Evolutionary conservation across 2,113 vertebrate genomes (phyloP).

Genomic region (Actenoides lindsayi): DNA sequence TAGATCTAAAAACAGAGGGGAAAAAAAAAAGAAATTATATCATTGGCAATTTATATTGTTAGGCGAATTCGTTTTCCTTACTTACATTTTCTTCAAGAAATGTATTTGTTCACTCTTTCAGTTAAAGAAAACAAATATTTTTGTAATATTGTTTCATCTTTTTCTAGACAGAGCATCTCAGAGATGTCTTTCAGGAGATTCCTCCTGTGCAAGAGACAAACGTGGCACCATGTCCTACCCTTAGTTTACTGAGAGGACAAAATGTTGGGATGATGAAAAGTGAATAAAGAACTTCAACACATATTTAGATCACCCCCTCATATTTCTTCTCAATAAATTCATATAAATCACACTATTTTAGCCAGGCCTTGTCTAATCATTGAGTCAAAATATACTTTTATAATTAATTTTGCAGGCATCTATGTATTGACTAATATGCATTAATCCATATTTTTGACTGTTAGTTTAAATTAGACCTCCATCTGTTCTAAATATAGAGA

Average conservation of each 20-base stretch:
- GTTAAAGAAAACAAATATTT: too few species aligned
- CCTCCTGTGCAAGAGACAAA: neutral
- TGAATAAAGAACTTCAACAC: neutral
- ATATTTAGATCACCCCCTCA: neutral
- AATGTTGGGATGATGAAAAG: neutral
- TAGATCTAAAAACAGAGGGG: neutral
- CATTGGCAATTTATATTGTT: neutral
- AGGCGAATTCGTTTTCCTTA: neutral
- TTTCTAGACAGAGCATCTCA: neutral
- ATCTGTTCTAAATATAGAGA: neutral
- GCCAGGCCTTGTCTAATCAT: neutral
- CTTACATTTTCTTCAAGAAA: neutral
- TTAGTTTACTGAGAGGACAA: neutral
- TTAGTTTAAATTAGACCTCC: neutral
- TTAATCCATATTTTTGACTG: neutral
- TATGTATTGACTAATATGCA: neutral
- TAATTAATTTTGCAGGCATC: neutral
- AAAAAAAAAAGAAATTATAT: neutral
- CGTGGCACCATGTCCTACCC: neutral
- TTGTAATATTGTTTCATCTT: neutral
- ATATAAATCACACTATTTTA: neutral
- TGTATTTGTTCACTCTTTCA: neutral
- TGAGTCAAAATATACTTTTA: neutral
- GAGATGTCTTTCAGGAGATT: neutral
- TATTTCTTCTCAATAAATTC: neutral